A percentile compares a stretch with the other conserved stretches of the same genome.
phyloP scores from a whole-genome alignment of 2,797 vertebrate genomes.

The Eupleurogrammus muticus region DNA sequence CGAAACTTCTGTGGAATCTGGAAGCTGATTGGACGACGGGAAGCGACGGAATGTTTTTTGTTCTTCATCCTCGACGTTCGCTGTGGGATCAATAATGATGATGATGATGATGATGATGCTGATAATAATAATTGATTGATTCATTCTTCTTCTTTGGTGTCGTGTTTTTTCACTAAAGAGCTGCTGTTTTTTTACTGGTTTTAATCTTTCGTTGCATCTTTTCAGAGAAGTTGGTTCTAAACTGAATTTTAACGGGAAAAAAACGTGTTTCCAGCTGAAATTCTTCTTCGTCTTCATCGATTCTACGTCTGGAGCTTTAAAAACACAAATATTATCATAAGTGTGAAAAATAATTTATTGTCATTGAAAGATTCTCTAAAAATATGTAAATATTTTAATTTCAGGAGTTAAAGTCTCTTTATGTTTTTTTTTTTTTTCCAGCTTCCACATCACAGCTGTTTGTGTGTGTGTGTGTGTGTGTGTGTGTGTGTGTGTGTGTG shows the following conservation, averaged over 20 bases:
- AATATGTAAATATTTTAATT: too few relatives aligned
- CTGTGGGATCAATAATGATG: slow-evolving; percentile 64
- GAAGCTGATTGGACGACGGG: slow-evolving; percentile 31
- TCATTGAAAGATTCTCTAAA: too few relatives aligned
- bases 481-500: too few relatives aligned
- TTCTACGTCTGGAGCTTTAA: neutral
- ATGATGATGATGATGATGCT: slow-evolving; percentile 38
- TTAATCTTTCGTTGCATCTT: neutral
- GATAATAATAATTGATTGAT: slow-evolving; percentile 36
- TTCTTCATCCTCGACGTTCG: slow-evolving; percentile 44
- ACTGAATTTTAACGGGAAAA: too few relatives aligned
- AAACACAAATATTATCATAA: too few relatives aligned
- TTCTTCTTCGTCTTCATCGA: neutral
- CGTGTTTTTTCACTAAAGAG: neutral
- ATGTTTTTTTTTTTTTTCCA: too few relatives aligned
- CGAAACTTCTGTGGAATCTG: slow-evolving; percentile 43
- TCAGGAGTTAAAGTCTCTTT: too few relatives aligned
- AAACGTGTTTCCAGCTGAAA: neutral
- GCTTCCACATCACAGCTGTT: too few relatives aligned
- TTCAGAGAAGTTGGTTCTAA: too few relatives aligned
- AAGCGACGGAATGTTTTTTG: slow-evolving; percentile 13
- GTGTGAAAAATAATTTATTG: too few relatives aligned
- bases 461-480: too few relatives aligned
- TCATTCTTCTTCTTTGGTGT: slow-evolving; percentile 9
- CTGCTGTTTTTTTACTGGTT: neutral